phyloP scores from a whole-genome alignment of 2,888 invertebrate species.

The Spodoptera exigua region DNA sequence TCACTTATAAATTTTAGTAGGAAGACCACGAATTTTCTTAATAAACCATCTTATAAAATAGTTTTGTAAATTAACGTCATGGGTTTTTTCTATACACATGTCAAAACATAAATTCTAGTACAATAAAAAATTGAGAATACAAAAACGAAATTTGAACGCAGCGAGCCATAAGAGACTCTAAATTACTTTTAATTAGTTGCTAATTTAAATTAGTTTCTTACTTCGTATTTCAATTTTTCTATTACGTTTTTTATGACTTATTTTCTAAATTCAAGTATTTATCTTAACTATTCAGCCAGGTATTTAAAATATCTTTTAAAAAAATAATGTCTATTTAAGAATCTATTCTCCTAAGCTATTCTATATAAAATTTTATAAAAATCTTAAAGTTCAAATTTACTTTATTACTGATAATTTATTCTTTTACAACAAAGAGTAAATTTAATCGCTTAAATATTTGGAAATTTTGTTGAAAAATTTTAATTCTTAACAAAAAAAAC shows the following conservation, averaged over 20 bases:
- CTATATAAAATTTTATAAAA: constrained; percentile 5
- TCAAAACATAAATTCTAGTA: no score
- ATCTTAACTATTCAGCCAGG: not conserved
- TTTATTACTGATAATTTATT: no score
- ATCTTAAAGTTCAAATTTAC: not conserved
- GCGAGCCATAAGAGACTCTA: constrained; percentile 3
- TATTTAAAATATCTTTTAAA: not conserved
- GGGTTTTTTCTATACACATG: no score
- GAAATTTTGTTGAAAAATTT: no score
- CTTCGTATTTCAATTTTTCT: constrained; percentile 4
- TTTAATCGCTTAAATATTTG: not conserved
- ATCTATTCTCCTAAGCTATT: not conserved
- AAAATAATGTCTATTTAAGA: no score
- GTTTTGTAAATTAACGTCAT: no score
- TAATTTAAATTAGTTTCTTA: constrained; percentile 18
- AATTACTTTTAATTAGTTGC: constrained; percentile 27
- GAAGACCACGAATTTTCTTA: no score
- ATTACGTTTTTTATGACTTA: not conserved
- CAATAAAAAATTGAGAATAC: not conserved
- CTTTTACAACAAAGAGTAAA: not conserved
- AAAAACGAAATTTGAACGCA: constrained; percentile 11
- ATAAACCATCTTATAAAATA: no score
- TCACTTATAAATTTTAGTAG: no score
- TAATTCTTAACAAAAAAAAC: no score
- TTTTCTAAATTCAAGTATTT: no score